Base-by-base conservation (phyloP, 2,113 vertebrate species). In the Xiphorhynchus elegans region DNA sequence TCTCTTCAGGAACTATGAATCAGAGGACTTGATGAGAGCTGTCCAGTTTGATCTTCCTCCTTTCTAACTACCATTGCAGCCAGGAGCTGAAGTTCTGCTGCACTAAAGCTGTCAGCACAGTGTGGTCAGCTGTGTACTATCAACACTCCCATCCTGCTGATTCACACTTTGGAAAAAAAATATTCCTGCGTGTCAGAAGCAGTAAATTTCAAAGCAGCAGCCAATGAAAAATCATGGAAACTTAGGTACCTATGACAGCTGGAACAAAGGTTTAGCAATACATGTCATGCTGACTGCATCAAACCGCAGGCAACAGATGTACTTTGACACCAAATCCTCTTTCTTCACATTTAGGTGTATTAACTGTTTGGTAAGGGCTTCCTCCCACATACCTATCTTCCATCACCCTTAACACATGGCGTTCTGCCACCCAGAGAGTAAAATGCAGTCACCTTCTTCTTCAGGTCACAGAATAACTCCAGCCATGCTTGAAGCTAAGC, bases 311-410 rank as follows among this genome's bases (percentile, higher is more conserved):
- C 44, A 85, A 62, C 78, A 93, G 78, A 62, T 88, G 69, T 78
- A 59, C 91, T 74, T 81, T 25, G 55, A 95, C 75, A 91, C 21
- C 47, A 91, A 91, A 93, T 77, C 93, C 56, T 79, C 90, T 91
- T 95, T 88, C 78, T 94, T 86, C 76, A 77, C 42, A 23, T 85
- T 67, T 69, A 87, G 63, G 21, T 95, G 59, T 59, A 95, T 92
- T 96, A 92, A 88, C 59, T 37, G 15, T 74, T 85, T 44, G 75
- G 84, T 29, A 79, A 77, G 39, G 24, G 44, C 55, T 94, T 80
- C 84, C 72, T 77, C 90, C 87, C 68, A 95, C 82, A n/a, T 44
- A 83, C 60, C 35, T 63, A 11, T 72, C 73, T 83, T 62, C 78
- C 58, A 2, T 11, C 2, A 6, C 35, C 52, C 17, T 73, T 66